Evolutionary conservation across 2,797 vertebrate species (phyloP).

Genomic region (Phoxinus dragarum): DNA sequence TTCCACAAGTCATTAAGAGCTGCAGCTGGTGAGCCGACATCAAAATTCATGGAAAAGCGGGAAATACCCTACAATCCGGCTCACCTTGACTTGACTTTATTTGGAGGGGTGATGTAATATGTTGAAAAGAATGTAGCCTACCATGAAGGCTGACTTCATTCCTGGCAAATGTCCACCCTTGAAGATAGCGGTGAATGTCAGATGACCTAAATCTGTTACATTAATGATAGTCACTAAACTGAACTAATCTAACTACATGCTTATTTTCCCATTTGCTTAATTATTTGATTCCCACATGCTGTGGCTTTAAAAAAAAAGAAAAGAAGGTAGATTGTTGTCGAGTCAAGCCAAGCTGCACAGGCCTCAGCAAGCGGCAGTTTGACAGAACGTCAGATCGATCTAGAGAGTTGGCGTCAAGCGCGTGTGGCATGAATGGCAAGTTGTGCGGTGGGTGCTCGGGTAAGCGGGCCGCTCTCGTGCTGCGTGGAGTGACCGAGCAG

Average conservation of each 20-base stretch:
- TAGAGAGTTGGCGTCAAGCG: neutral
- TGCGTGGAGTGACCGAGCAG: conserved; percentile 74
- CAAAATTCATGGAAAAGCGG: conserved; percentile 1
- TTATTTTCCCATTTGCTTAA: neutral
- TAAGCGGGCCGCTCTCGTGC: conserved; percentile 58
- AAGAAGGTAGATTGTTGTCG: neutral
- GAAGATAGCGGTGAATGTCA: conserved; percentile 26
- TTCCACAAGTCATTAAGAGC: conserved; percentile 33
- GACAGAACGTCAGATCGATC: neutral
- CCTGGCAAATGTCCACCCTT: conserved; percentile 28
- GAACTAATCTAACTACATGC: conserved; percentile 1
- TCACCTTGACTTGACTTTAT: conserved; percentile 45
- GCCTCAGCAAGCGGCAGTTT: conserved; percentile 15
- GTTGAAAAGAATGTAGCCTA: conserved; percentile 21
- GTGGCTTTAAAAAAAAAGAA: neutral
- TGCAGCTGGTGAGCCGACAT: conserved; percentile 10
- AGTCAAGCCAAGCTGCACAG: conserved; percentile 8
- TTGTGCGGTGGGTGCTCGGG: conserved; percentile 24
- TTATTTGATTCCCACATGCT: conserved; percentile 13
- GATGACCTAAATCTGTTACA: neutral
- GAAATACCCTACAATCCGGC: conserved; percentile 23
- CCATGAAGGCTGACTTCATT: conserved; percentile 20
- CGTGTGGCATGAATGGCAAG: conserved; percentile 37
- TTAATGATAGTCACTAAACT: neutral
- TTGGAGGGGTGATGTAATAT: conserved; percentile 27